Percentiles rank a stretch among this genome's conserved stretches.
Evolutionary conservation across 1,140 invertebrate species (phyloP).

Genomic region (Drosophila busckii): DNA sequence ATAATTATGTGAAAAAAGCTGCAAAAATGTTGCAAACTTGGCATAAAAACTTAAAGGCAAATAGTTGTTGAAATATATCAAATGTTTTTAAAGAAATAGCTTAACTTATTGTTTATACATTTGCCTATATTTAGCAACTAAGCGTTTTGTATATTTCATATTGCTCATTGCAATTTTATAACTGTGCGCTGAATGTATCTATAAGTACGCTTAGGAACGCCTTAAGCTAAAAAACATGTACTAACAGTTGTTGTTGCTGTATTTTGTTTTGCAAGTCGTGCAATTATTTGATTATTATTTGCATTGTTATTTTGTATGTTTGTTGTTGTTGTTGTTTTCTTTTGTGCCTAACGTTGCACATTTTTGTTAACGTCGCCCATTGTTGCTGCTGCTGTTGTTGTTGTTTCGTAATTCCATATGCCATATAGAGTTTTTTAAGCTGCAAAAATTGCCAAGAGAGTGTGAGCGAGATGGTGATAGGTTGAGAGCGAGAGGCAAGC

Average conservation of each 20-base stretch:
- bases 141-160: no score
- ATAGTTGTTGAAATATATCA: no score
- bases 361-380: no score
- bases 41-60: no score
- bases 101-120: slow-evolving; percentile 8
- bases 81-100: no score
- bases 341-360: slow-evolving; percentile 48
- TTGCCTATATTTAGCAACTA: no score
- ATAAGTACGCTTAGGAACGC: slow-evolving; percentile 38
- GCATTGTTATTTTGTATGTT: slow-evolving; percentile 46
- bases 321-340: slow-evolving; percentile 43
- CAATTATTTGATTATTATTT: slow-evolving; percentile 67
- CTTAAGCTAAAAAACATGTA: no score
- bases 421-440: slow-evolving; percentile 6
- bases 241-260: slow-evolving; percentile 25
- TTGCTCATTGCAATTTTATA: no score
- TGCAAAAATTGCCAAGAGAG: no score
- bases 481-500: slow-evolving; percentile 30
- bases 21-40: no score
- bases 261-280: slow-evolving; percentile 56
- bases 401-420: slow-evolving; percentile 44
- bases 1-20: no score
- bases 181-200: no score
- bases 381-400: slow-evolving; percentile 11
- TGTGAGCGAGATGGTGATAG: slow-evolving; percentile 22